These are phyloP conservation scores for Hemithea aestivaria DNA, from an alignment of 2,888 invertebrate genomes.

Conservation along the genomic window DNA sequence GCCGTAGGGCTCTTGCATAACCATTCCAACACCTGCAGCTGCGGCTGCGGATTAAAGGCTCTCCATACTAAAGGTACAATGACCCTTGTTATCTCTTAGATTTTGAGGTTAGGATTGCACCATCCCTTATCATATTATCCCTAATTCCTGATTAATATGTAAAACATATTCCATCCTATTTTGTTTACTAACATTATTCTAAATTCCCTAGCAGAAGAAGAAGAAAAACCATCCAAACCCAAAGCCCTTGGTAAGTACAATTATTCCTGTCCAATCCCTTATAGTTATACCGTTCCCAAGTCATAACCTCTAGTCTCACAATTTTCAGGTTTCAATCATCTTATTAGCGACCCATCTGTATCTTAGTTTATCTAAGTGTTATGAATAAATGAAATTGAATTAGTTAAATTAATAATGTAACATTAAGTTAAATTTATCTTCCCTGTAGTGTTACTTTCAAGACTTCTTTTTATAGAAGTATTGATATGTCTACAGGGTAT, in stretches of 20 bases:
- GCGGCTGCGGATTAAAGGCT: conserved; percentile 82
- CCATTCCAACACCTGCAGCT: conserved; percentile 82
- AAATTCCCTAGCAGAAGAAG: conserved; percentile 45
- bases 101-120: conserved; percentile 69
- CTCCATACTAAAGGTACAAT: conserved; percentile 85
- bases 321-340: no score
- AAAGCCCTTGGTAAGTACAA: conserved; percentile 65
- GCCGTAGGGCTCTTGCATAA: conserved; percentile 68
- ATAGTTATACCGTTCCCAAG: no score
- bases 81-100: conserved; percentile 1
- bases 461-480: no score
- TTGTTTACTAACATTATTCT: conserved; percentile 2
- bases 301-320: neutral
- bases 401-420: no score
- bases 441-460: no score
- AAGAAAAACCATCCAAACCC: conserved; percentile 37
- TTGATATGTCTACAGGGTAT: no score
- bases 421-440: no score
- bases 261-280: conserved; percentile 25
- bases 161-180: neutral
- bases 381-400: no score
- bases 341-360: no score
- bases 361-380: no score
- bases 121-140: conserved; percentile 34
- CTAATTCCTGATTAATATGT: neutral